Evolutionary conservation across 2,113 vertebrate genomes (phyloP).

Genomic region (Cynopterus brachyotis): DNA sequence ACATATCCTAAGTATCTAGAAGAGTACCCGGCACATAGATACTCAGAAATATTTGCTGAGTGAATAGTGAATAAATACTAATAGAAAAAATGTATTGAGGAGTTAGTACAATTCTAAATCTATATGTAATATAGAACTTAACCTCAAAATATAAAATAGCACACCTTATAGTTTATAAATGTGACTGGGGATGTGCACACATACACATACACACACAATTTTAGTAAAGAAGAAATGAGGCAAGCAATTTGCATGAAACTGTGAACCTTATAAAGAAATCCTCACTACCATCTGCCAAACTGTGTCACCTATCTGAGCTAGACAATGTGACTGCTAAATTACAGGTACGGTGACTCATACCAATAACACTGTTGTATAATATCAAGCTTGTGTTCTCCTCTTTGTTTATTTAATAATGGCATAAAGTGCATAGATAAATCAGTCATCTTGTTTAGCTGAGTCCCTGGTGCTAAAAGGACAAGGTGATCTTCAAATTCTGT

Average conservation of each 20-base stretch:
- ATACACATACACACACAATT: background rate
- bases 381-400: background rate
- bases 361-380: slow-evolving; percentile 30
- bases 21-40: background rate
- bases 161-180: background rate
- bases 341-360: slow-evolving; percentile 28
- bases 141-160: background rate
- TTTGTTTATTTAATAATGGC: slow-evolving; percentile 68
- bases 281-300: background rate
- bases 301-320: slow-evolving; percentile 50
- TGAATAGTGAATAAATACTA: background rate
- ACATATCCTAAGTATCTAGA: background rate
- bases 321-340: slow-evolving; percentile 52
- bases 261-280: background rate
- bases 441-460: slow-evolving; percentile 69
- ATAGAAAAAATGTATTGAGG: background rate
- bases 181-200: background rate
- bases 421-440: slow-evolving; percentile 14
- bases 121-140: background rate
- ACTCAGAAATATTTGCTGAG: background rate
- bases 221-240: background rate
- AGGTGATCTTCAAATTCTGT: slow-evolving; percentile 78
- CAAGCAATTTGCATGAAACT: slow-evolving; percentile 29
- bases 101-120: background rate
- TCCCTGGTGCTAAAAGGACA: slow-evolving; percentile 67